Base-by-base conservation (phyloP, 2,888 invertebrate species). In the Drosophila mimetica region DNA sequence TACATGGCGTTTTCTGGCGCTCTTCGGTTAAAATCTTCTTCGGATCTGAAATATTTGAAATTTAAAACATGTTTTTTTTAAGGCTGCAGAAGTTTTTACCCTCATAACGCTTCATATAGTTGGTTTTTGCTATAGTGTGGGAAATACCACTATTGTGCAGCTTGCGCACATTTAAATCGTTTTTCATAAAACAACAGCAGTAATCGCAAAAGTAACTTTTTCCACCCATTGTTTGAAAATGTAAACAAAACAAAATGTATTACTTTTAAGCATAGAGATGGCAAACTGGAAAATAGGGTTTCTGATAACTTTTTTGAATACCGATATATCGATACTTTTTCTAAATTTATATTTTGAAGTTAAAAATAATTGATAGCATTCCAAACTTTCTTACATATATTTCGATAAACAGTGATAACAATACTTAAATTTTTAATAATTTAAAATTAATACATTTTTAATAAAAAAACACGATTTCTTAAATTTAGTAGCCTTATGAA, bases 191-290 rank as follows among this genome's bases (percentile, higher is more conserved):
- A 61, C 91, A 91, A 32, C 83, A 75, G 50, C 92, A 92, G 59
- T 91, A 92, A 67, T 92, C 91, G 58, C 92, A 92, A 55, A 82
- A 91, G 79, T 91, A 92, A 71, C 90, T 92, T 76, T 88, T 91
- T 1, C 90, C 90, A 2, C 90, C 91, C 91, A 91, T 89, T 61
- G 9, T 8, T 14, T 11, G 28, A 22, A 47, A 32, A 41, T 4
- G 11, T 50, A 34, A 59, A 37, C 34, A 67, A 30, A 6, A 8
- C 3, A n/a, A 28, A 28, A 42, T 16, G 6, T 22, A 42, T 14
- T n/a, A 44, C 44, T 48, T 14, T 25, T 5, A 2, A 2, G 11
- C 28, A 2, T 63, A 64, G 65, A 18, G 64, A 50, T 44, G 63
- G 14, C 4, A 47, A 11, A 4, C 2, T 1, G 8, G 1, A 44